phyloP scores from a whole-genome alignment of 2,888 invertebrate genomes.

The Andricus quercusramuli region DNA sequence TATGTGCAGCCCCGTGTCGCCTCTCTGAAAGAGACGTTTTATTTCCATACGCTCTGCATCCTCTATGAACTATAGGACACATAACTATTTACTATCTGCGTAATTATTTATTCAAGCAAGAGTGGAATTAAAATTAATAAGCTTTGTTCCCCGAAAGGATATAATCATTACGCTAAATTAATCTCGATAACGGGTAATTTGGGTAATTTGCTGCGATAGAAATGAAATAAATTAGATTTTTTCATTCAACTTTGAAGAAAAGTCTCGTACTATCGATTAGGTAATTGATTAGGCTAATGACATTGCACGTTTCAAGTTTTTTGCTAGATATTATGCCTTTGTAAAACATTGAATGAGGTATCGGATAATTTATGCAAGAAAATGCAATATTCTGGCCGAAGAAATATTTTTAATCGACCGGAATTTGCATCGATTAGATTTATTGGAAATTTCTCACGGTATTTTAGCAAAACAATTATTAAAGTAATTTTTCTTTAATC shows the following conservation, averaged over 20 bases:
- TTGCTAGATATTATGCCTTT: not conserved
- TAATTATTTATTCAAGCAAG: not conserved
- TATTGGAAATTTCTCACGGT: not conserved
- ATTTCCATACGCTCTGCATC: conserved; percentile 46
- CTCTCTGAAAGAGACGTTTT: conserved; percentile 52
- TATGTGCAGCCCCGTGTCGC: conserved; percentile 50
- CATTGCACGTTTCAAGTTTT: not conserved
- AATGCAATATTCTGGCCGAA: not conserved
- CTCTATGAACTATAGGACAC: not conserved
- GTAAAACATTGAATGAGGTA: not conserved
- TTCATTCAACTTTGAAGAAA: not conserved
- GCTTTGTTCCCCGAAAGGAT: not conserved
- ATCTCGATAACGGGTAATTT: not conserved
- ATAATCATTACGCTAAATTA: not conserved
- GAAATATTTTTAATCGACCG: not conserved
- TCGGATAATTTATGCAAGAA: not conserved
- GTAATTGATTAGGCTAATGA: not conserved
- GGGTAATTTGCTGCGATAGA: not conserved
- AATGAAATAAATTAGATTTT: not conserved
- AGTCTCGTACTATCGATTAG: not conserved
- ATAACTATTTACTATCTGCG: not conserved
- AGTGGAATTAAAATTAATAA: not conserved
- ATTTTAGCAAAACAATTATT: not conserved
- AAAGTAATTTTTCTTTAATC: not conserved
- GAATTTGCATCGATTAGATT: not conserved